Evolutionary conservation across 2,113 vertebrate genomes (phyloP), one percentile per base, ranked within the genome.

Genomic region (Caloenas nicobarica): DNA sequence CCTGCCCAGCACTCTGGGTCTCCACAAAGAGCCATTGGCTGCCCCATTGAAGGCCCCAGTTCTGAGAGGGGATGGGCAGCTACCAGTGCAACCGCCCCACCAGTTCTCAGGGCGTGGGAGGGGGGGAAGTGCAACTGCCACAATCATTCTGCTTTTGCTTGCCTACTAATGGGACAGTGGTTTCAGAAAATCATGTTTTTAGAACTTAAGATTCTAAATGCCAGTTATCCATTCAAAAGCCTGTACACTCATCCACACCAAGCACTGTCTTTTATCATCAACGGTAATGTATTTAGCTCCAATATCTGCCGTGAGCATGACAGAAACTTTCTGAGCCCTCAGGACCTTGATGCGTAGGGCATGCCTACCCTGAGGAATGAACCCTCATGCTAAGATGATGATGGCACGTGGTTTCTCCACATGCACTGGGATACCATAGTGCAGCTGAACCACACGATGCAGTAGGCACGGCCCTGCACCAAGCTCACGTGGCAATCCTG

Each of bases 361-460:
- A 23, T 42, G 17, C 6, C 50, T 15, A 13, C 36, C 10, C 0
- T 24, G 31, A 61, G 10, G 57, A 79, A 44, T 13, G 24, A 25
- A 23, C 46, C 19, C 25, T 54, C 17, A 8, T 2, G 10, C 58
- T 28, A 57, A 61, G 34, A 14, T 28, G 42, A 34, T 2, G 5
- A 18, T 68, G 65, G n/a, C 7, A 18, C 1, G 0, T 16, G 19
- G 10, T 34, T 54, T 54, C 7, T 23, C 40, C 5, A 0, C 33
- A 31, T 36, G 78, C 44, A 6, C 16, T 29, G n/a, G 12, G 18
- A 21, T 29, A 26, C 24, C 33, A 33, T 15, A 38, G 16, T 1
- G 4, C 44, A 46, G 62, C 9, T 77, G 57, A 85, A n/a, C 44
- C 44, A 46, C 2, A 0, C 2, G 5, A 6, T 36, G 28, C 25